A percentile compares a stretch with the other conserved stretches of the same genome.
phyloP scores from a whole-genome alignment of 2,888 invertebrate species.

The Polylopha cassiicola region DNA sequence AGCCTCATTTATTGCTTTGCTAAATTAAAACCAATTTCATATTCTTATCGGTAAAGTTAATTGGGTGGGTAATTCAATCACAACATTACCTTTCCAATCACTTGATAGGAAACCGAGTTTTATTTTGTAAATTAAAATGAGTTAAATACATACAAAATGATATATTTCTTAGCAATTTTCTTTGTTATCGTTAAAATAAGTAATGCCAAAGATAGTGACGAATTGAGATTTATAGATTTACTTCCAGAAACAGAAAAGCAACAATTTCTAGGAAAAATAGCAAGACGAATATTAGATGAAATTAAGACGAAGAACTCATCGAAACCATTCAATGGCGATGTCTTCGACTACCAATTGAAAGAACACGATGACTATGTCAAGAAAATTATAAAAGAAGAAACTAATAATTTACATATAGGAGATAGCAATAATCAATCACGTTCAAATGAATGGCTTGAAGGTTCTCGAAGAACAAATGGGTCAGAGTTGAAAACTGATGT shows the following conservation, averaged over 20 bases:
- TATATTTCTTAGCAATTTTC: conserved; percentile 31
- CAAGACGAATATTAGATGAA: conserved; percentile 50
- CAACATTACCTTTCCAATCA: too few species aligned
- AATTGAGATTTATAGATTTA: conserved; percentile 51
- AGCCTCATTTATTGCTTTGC: too few species aligned
- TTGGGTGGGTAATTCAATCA: too few species aligned
- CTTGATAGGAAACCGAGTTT: too few species aligned
- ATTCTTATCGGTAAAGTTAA: too few species aligned
- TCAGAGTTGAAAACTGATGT: conserved; percentile 10
- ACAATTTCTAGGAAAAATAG: conserved; percentile 50
- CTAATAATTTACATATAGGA: conserved; percentile 31
- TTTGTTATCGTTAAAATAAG: conserved; percentile 22
- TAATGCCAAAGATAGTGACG: conserved; percentile 34
- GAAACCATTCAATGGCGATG: conserved; percentile 33
- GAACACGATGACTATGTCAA: conserved; percentile 45
- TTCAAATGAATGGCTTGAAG: conserved; percentile 8
- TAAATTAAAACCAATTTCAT: too few species aligned
- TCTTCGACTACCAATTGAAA: conserved; percentile 43
- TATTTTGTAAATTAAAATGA: too few species aligned
- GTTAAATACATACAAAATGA: too few species aligned
- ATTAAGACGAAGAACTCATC: conserved; percentile 33
- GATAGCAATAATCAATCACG: conserved; percentile 18
- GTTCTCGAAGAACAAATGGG: conserved; percentile 13
- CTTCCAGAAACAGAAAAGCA: conserved; percentile 54
- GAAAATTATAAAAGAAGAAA: conserved; percentile 47